Base-by-base conservation (phyloP, 2,888 invertebrate species). In the Caenorhabditis sp. region DNA sequence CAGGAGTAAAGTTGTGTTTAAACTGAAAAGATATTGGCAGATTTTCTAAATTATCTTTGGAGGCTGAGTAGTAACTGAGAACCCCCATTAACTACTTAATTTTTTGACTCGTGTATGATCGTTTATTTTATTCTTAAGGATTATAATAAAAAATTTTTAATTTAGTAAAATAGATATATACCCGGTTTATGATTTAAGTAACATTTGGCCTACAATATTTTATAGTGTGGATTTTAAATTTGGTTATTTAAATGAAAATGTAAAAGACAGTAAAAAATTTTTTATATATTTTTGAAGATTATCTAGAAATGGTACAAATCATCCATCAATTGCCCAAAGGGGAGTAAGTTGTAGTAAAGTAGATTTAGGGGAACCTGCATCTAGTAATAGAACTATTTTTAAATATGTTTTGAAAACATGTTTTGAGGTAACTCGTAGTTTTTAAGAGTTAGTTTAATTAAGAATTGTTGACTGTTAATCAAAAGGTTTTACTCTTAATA, bases 271-370 rank as follows among this genome's bases (percentile, higher is more conserved):
- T 80, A 83, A 78, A 76, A 75, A 68, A 56, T 60, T 80, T 65
- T 81, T 78, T 78, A 84, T 77, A 57, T 80, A 59, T 69, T 63
- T 84, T 82, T 63, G 85, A 63, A 63, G 88, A 87, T 73, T 64
- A 80, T 74, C 50, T 67, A 59, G 57, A 68, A 70, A 31, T 84
- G 81, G 81, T 83, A 77, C 83, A 81, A 83, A 83, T 81, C 81
- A 81, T 83, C 82, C 82, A 81, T 82, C 82, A 82, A 82, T 78
- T 83, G 76, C 80, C 77, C 70, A 78, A 70, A 81, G 76, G 77
- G 80, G 74, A 83, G 81, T 83, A 83, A 83, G 83, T 83, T 82
- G 83, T 83, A 83, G 83, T 82, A 83, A 80, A 82, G 83, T 83
- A 82, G 78, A 60, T 77, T 77, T 81, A 82, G 77, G 78, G 83